phyloP scores from a whole-genome alignment of 2,113 vertebrate genomes.

The Hoplias malabaricus region DNA sequence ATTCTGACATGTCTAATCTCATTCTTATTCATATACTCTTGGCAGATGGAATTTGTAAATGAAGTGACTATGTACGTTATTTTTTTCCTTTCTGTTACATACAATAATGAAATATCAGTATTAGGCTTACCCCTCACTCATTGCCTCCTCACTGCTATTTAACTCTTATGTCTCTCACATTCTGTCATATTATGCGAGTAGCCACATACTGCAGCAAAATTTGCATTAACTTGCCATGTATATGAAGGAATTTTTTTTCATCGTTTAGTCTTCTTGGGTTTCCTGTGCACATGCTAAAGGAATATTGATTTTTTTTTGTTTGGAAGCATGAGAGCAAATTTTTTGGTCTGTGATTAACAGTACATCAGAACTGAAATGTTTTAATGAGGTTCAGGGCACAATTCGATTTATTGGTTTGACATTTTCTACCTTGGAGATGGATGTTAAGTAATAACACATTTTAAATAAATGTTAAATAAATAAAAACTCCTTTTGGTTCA shows the following conservation, averaged over 20 bases:
- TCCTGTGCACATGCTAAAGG: neutral
- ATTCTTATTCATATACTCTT: neutral
- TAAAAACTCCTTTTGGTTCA: neutral
- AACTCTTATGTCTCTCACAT: constrained; percentile 14
- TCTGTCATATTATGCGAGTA: constrained; percentile 6
- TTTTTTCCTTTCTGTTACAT: neutral
- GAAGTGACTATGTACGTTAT: constrained; percentile 5
- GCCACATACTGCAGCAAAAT: constrained; percentile 41
- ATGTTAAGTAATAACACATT: neutral
- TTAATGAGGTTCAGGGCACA: neutral
- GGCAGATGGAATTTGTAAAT: neutral
- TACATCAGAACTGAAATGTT: neutral
- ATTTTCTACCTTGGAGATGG: neutral
- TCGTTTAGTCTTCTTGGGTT: neutral
- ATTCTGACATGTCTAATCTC: constrained; percentile 7
- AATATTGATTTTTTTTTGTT: constrained; percentile 33
- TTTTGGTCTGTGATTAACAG: constrained; percentile 19
- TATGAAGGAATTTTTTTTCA: constrained; percentile 20
- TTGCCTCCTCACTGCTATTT: neutral
- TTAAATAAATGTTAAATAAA: neutral
- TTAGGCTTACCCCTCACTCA: neutral
- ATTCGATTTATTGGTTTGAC: neutral
- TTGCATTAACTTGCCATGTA: constrained; percentile 4
- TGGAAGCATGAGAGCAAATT: neutral
- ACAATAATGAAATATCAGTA: constrained; percentile 13